Base-by-base conservation (phyloP, 2,888 invertebrate genomes). In the Trachelus iudaicus region DNA sequence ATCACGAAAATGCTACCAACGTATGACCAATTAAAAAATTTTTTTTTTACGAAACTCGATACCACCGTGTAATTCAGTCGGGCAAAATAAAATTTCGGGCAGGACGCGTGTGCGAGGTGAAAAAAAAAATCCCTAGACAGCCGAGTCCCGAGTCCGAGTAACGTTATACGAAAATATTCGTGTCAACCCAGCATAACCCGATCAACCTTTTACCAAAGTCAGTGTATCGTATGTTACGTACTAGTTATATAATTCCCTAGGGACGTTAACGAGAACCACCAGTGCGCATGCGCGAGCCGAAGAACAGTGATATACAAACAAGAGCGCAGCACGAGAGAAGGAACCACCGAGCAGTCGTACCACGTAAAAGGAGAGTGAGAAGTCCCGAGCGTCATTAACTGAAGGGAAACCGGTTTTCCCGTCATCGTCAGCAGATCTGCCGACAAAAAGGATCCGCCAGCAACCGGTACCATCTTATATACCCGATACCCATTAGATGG, bases 371-470 rank as follows among this genome's bases (percentile, higher is more conserved):
- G 9, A 23, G 56, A 56, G 56, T 56, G 56, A 56, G 56, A 56
- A 56, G 23, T 56, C 23, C 15, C 23, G 56, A 56, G 23, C 56
- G 56, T 56, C 56, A 56, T 56, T 34, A 33, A 34, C 71, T 71
- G 71, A 31, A 31, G 30, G 71, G 30, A 31, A 71, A 71, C 71
- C 71, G 71, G 71, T 71, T 31, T 71, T 34, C 71, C 33, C 71
- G 33, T 71, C 56, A 34, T 31, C 71, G 71, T 71, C 71, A 34
- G 71, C 71, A 71, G 71, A 71, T 71, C 31, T 33, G 56, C 56
- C 56, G 71, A 71, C 71, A 71, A 71, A 71, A 71, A 71, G 71
- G 71, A 71, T 33, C 31, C 11, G 12, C 71, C 71, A 31, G 30
- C 71, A 31, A 71, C 71, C 71, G 71, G 71, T 34, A 71, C 71